phyloP scores from a whole-genome alignment of 1,140 invertebrate genomes.

The Penaeus vannamei region DNA sequence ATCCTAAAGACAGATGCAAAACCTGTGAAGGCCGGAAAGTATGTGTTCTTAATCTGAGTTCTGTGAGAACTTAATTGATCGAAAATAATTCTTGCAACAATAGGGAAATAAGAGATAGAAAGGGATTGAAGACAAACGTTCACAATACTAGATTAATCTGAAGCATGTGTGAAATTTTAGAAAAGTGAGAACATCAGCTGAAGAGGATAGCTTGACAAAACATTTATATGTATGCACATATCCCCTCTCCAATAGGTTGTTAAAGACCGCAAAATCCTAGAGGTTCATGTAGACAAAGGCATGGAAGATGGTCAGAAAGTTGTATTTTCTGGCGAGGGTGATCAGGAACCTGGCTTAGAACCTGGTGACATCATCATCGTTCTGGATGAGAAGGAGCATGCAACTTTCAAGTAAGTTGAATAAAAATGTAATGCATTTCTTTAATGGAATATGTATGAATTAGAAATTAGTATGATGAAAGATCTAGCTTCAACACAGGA shows the following conservation, averaged over 20 bases:
- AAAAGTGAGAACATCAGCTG: no score
- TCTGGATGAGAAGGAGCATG: conserved; percentile 96
- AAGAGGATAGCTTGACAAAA: no score
- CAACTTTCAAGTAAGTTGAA: conserved; percentile 79
- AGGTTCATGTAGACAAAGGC: conserved; percentile 98
- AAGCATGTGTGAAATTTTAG: no score
- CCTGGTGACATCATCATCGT: conserved; percentile 97
- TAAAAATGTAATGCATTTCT: conserved; percentile 72
- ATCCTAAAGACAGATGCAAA: conserved; percentile 77
- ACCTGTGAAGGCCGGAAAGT: conserved; percentile 84
- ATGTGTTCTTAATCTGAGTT: conserved; percentile 64
- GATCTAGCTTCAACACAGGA: no score
- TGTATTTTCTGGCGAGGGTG: conserved; percentile 94
- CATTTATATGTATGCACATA: not conserved
- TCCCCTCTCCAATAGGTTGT: conserved; percentile 75
- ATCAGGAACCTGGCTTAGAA: conserved; percentile 95
- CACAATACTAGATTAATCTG: no score
- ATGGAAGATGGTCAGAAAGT: conserved; percentile 99
- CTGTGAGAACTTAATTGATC: no score
- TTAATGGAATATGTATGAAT: no score
- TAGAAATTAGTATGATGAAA: no score
- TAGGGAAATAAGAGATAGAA: no score
- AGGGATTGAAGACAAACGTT: no score
- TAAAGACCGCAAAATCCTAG: conserved; percentile 93
- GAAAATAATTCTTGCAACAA: no score